Conservation (phyloP, 2,888 invertebrate species). For the Ophioninae sp. region DNA sequence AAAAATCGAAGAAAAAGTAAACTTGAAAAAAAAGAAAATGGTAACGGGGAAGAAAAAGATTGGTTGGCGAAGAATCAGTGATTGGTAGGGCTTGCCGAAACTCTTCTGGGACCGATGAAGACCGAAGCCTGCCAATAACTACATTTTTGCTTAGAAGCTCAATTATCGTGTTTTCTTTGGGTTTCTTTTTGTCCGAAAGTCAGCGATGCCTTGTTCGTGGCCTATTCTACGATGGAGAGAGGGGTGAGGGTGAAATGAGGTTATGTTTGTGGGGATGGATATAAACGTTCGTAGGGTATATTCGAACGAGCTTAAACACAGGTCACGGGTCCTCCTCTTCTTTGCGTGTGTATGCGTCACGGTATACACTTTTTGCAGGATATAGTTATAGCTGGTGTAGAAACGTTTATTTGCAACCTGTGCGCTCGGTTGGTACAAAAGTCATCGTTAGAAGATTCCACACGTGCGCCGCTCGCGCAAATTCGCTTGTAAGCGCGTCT, state of each 20-base stretch:
- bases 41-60: neutral
- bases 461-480: slow-evolving; percentile 50
- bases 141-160: slow-evolving; percentile 22
- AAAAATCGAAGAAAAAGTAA: neutral
- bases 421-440: slow-evolving; percentile 66
- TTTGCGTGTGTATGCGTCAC: slow-evolving; percentile 61
- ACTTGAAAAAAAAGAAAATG: neutral
- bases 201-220: slow-evolving; percentile 10
- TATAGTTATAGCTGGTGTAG: slow-evolving; percentile 29
- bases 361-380: slow-evolving; percentile 59
- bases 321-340: slow-evolving; percentile 74
- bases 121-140: slow-evolving; percentile 21
- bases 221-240: neutral
- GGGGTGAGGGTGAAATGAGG: neutral
- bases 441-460: slow-evolving; percentile 75
- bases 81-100: neutral
- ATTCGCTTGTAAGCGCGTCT: slow-evolving; percentile 13
- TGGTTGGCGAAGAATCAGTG: neutral
- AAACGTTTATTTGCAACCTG: slow-evolving; percentile 39
- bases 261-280: slow-evolving; percentile 4
- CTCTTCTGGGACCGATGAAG: neutral
- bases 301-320: slow-evolving; percentile 77
- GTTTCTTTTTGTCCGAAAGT: slow-evolving; percentile 18
- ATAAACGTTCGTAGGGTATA: slow-evolving; percentile 35
- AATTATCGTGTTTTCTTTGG: slow-evolving; percentile 5